These are phyloP conservation scores for Manis crassicaudata DNA, from an alignment of 2,797 vertebrate species.

Conservation along the genomic window DNA sequence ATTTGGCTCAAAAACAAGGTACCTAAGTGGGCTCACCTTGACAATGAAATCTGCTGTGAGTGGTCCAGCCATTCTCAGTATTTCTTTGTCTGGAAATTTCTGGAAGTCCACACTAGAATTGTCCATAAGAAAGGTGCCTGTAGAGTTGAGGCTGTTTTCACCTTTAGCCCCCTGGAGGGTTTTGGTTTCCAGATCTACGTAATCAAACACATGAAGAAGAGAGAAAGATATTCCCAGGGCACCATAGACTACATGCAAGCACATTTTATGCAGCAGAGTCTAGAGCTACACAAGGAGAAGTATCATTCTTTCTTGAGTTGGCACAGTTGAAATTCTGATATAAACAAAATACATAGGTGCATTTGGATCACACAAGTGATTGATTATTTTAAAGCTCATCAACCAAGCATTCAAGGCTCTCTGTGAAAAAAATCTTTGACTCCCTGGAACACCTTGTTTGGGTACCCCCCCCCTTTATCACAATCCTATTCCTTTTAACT, in stretches of 20 bases:
- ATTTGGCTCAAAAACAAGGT: constrained; percentile 16
- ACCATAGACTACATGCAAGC: background rate
- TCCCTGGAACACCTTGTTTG: background rate
- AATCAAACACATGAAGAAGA: constrained; percentile 70
- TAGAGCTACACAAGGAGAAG: background rate
- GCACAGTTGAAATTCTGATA: background rate
- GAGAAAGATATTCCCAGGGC: constrained; percentile 43
- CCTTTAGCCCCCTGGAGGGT: constrained; percentile 92
- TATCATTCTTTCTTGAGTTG: background rate
- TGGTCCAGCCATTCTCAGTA: constrained; percentile 93
- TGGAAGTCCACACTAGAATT: constrained; percentile 97
- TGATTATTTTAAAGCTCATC: constrained; percentile 54
- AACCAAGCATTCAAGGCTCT: background rate
- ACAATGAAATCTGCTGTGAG: constrained; percentile 95
- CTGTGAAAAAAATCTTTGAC: constrained; percentile 19
- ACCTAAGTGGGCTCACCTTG: constrained; percentile 89
- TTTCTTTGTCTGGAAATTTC: constrained; percentile 95
- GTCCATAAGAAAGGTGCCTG: constrained; percentile 91
- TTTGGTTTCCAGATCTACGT: constrained; percentile 95
- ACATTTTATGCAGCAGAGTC: background rate
- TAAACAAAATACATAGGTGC: constrained; percentile 2
- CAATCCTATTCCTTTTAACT: background rate
- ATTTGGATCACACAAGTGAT: background rate
- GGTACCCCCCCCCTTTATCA: background rate
- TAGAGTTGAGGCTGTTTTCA: constrained; percentile 89